Percentiles rank a stretch among this genome's conserved stretches.
Evolutionary conservation across 2,888 invertebrate genomes (phyloP).

Genomic region (Rhabditophanes sp.): DNA sequence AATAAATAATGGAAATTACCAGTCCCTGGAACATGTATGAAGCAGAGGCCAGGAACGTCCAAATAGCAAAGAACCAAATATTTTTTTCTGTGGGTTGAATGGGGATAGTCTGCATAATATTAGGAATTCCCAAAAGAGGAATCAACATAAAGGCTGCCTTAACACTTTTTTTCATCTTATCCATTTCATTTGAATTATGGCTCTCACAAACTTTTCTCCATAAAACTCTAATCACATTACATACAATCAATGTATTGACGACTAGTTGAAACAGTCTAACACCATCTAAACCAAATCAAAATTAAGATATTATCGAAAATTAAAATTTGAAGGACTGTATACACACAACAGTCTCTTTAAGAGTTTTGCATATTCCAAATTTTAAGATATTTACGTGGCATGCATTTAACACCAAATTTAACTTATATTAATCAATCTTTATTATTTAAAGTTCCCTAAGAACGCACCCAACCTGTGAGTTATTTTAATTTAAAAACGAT

Average conservation of each 20-base stretch:
- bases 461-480: not conserved
- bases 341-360: no score
- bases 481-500: not conserved
- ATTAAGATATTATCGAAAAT: no score
- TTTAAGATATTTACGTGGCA: no score
- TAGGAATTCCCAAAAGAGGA: slow-evolving; percentile 49
- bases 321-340: no score
- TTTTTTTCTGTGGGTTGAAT: slow-evolving; percentile 43
- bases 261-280: no score
- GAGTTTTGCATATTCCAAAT: no score
- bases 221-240: slow-evolving; percentile 49
- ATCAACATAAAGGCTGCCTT: slow-evolving; percentile 49
- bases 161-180: slow-evolving; percentile 49
- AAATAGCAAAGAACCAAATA: slow-evolving; percentile 32
- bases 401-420: no score
- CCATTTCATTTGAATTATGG: slow-evolving; percentile 46
- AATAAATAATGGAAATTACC: slow-evolving; percentile 49
- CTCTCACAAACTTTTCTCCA: slow-evolving; percentile 47
- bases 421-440: no score
- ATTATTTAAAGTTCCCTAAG: no score
- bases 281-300: no score
- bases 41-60: slow-evolving; percentile 22
- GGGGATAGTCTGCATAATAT: slow-evolving; percentile 48
- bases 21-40: slow-evolving; percentile 48
- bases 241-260: slow-evolving; percentile 48